Percentiles rank a stretch among this genome's conserved stretches.
Conservation (phyloP, 2,888 invertebrate species). For the Drosophila histrio region DNA sequence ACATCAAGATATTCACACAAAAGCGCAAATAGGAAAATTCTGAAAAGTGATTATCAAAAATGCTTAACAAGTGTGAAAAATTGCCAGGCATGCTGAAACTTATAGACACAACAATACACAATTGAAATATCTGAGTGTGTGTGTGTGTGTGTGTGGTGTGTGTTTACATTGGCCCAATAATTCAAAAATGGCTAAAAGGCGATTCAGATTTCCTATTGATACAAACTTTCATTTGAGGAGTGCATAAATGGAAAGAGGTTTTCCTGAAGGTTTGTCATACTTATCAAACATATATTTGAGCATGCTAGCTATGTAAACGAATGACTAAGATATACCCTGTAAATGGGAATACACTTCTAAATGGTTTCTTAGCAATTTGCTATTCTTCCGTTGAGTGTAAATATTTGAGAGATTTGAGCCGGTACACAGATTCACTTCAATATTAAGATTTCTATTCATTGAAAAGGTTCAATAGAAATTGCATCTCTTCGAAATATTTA, state of each 20-base stretch:
- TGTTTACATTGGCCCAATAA: constrained; percentile 7
- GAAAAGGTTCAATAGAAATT: too few species aligned
- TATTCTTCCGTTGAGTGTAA: too few species aligned
- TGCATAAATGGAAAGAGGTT: neutral
- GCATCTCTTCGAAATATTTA: too few species aligned
- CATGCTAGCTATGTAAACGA: neutral
- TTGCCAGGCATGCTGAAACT: constrained; percentile 21
- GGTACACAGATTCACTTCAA: too few species aligned
- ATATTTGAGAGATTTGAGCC: too few species aligned
- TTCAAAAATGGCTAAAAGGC: neutral
- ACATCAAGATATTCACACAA: constrained; percentile 13
- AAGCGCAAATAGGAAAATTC: constrained; percentile 36
- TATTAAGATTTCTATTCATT: too few species aligned
- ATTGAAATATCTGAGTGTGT: neutral
- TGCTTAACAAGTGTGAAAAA: constrained; percentile 51
- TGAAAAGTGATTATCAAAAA: constrained; percentile 37
- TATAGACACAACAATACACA: constrained; percentile 5
- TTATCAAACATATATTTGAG: neutral
- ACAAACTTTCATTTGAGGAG: neutral
- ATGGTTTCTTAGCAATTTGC: neutral
- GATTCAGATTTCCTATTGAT: neutral
- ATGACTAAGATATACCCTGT: neutral
- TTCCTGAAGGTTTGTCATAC: neutral
- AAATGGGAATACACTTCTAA: neutral
- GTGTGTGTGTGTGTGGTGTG: neutral